Conservation (phyloP, 2,888 invertebrate species). For the Sceliomorpha sp. region DNA sequence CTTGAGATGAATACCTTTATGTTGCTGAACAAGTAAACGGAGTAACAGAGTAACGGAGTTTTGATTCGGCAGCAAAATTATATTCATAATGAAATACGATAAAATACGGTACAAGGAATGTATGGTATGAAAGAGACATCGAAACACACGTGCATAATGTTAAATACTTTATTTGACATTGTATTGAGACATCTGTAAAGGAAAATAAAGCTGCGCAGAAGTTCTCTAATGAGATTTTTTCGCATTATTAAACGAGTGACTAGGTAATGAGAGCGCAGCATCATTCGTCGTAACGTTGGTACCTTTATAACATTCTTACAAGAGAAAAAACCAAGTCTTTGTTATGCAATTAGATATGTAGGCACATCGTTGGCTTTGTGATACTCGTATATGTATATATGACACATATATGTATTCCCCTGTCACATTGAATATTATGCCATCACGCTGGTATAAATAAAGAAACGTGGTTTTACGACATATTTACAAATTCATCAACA, state of each 20-base stretch:
- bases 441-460: slow-evolving; percentile 56
- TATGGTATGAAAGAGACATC: no score
- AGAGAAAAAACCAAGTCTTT: slow-evolving; percentile 59
- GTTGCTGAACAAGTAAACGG: no score
- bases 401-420: slow-evolving; percentile 6
- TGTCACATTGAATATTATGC: slow-evolving; percentile 59
- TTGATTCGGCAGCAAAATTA: no score
- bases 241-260: slow-evolving; percentile 75
- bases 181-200: slow-evolving; percentile 68
- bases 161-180: slow-evolving; percentile 76
- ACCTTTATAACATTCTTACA: slow-evolving; percentile 60
- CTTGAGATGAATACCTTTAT: no score
- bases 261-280: slow-evolving; percentile 76
- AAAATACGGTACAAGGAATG: no score
- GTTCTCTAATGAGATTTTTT: slow-evolving; percentile 66
- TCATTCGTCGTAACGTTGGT: slow-evolving; percentile 68
- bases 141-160: no score
- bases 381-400: slow-evolving; percentile 35
- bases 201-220: slow-evolving; percentile 70
- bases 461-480: slow-evolving; percentile 50
- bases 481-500: slow-evolving; percentile 52
- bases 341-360: slow-evolving; percentile 68
- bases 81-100: no score
- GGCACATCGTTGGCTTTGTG: slow-evolving; percentile 70
- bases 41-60: no score